Conservation (phyloP, 2,113 vertebrate genomes). For the Pteruthius melanotis region DNA sequence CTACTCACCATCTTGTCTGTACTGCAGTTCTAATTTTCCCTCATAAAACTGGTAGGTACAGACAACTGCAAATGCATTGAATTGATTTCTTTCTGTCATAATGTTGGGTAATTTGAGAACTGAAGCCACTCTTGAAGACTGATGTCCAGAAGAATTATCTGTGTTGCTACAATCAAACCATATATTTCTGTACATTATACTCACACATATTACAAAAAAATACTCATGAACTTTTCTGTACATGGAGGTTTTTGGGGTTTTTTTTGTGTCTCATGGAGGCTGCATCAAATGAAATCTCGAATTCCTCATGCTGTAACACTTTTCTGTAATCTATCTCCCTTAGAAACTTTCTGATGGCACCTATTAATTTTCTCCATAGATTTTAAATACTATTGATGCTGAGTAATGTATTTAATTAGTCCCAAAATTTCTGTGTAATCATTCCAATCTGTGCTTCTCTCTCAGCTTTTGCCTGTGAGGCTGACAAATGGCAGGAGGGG, state of each 20-base stretch:
- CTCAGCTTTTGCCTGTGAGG: slow-evolving; percentile 57
- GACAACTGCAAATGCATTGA: not conserved
- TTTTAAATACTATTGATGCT: slow-evolving; percentile 65
- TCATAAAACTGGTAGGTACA: not conserved
- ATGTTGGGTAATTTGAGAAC: not conserved
- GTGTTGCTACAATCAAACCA: not conserved
- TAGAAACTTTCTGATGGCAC: slow-evolving; percentile 67
- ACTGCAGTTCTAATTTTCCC: not conserved
- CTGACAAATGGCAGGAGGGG: slow-evolving; percentile 60
- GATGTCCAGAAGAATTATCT: not conserved
- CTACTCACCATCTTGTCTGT: not conserved
- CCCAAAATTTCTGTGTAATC: slow-evolving; percentile 68
- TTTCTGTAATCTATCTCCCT: slow-evolving; percentile 69
- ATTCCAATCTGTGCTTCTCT: slow-evolving; percentile 74
- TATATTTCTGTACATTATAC: not conserved
- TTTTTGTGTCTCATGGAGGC: not conserved
- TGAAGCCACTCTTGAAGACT: not conserved
- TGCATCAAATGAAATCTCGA: not conserved
- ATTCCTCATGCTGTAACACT: slow-evolving; percentile 69
- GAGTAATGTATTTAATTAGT: slow-evolving; percentile 77
- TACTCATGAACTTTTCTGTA: not conserved
- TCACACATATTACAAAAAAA: not conserved
- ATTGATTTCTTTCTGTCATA: not conserved
- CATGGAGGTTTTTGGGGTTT: too few species aligned
- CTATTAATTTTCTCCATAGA: slow-evolving; percentile 61